Evolutionary conservation across 2,797 vertebrate genomes (phyloP).

Genomic region (Macrochelys suwanniensis): DNA sequence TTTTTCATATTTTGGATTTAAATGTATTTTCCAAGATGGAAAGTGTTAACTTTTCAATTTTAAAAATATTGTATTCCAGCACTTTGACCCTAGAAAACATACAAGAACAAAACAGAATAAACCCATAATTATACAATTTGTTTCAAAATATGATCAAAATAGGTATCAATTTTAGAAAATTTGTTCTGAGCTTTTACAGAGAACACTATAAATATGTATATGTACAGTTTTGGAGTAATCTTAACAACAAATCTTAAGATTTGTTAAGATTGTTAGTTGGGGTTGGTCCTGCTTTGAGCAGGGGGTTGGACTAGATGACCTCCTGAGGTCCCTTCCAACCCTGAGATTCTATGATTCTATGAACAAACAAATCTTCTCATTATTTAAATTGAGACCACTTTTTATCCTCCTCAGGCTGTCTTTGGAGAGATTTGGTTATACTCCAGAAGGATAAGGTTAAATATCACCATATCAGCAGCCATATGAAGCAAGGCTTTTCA

Average conservation of each 20-base stretch:
- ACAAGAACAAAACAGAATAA: background rate
- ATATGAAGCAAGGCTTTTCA: constrained; percentile 75
- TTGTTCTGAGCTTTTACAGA: background rate
- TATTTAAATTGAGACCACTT: background rate
- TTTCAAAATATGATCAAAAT: background rate
- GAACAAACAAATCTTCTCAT: background rate
- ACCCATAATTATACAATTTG: background rate
- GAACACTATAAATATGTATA: background rate
- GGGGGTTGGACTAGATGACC: no score
- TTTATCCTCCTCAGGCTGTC: background rate
- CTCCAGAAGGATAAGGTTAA: constrained; percentile 77
- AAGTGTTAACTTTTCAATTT: background rate
- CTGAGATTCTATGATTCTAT: no score
- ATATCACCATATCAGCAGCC: constrained; percentile 78
- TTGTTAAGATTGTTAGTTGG: no score
- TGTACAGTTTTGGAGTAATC: background rate
- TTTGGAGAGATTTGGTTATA: constrained; percentile 73
- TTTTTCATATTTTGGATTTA: background rate
- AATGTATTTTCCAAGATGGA: background rate
- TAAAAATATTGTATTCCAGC: background rate
- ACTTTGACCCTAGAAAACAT: background rate
- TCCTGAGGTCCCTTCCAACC: no score
- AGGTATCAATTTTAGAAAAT: background rate
- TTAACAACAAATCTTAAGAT: background rate
- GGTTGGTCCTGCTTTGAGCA: no score